Conservation (phyloP, 2,888 invertebrate genomes). For the Synanthedon formicaeformis region DNA sequence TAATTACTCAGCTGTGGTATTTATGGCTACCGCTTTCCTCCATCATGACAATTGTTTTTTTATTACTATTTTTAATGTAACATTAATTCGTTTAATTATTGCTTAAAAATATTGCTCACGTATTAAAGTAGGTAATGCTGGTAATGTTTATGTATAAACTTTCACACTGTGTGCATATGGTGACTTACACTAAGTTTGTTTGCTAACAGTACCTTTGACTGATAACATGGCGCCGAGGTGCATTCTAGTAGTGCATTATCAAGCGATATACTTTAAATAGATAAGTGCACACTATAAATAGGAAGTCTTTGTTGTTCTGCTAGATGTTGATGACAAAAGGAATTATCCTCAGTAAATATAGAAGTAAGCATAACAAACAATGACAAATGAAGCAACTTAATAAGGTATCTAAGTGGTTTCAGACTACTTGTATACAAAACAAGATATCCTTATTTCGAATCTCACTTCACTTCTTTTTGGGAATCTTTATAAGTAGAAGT, state of each 20-base stretch:
- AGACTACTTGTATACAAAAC: no score
- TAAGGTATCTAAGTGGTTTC: no score
- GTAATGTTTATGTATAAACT: not conserved
- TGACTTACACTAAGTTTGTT: not conserved
- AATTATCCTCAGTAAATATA: not conserved
- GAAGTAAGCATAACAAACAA: not conserved
- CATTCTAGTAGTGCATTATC: slow-evolving; percentile 1
- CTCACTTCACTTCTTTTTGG: no score
- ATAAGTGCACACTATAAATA: not conserved
- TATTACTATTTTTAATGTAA: no score
- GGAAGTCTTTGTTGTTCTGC: not conserved
- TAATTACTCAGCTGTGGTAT: no score
- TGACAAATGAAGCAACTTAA: not conserved
- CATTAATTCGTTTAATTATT: no score
- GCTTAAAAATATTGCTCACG: no score
- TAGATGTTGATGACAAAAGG: not conserved
- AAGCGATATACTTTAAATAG: not conserved
- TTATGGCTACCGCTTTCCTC: no score
- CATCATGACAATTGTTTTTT: no score
- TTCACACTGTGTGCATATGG: not conserved
- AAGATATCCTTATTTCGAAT: no score
- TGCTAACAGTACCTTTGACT: slow-evolving; percentile 37
- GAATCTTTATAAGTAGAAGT: no score
- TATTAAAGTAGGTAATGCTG: no score
- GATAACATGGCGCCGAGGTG: slow-evolving; percentile 42